Base-by-base conservation (phyloP, 2,888 invertebrate genomes). In the Subacronicta megacephala region DNA sequence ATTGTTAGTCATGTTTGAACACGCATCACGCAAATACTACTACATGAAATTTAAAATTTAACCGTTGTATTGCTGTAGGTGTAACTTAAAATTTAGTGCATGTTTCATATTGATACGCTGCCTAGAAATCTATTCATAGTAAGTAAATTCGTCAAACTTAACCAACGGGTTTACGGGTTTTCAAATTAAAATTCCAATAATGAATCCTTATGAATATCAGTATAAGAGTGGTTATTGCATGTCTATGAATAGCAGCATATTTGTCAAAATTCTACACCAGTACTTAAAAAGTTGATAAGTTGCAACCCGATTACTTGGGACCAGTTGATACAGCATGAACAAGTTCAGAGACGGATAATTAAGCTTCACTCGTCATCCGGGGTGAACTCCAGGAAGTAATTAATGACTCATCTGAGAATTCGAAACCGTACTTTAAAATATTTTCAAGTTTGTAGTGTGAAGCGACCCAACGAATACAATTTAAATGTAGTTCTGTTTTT, bases 311-410 rank as follows among this genome's bases (percentile, higher is more conserved):
- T 63, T 44, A 26, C 23, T 17, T 29, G 41, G 53, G 7, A 60
- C 33, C 60, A 75, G 49, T 75, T 70, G 20, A 42, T 53, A 49
- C 16, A 9, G 36, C 45, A 45, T 40, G 59, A 64, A 65, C 53
- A 50, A 70, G 59, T 63, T 70, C 47, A 53, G 23, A 54, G 18
- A 60, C 61, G 72, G 72, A 70, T 75, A 78, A 79, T 80, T 75
- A 75, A 65, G 54, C 46, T 51, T 45, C 47, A 49, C 59, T 63
- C 41, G 54, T 71, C 46, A 62, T 72, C 57, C 57, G 42, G 51
- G 33, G 15, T 1, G 18, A 62, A 62, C 20, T 38, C 33, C 18
- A 20, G 23, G 23, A 9, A 37, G 36, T 46, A 60, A 62, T 72
- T 44, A 59, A 57, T 50, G 13, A 55, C 7, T 46, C 15, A 49